Base-by-base conservation (phyloP, 2,888 invertebrate genomes). In the Tachystola acroxantha region DNA sequence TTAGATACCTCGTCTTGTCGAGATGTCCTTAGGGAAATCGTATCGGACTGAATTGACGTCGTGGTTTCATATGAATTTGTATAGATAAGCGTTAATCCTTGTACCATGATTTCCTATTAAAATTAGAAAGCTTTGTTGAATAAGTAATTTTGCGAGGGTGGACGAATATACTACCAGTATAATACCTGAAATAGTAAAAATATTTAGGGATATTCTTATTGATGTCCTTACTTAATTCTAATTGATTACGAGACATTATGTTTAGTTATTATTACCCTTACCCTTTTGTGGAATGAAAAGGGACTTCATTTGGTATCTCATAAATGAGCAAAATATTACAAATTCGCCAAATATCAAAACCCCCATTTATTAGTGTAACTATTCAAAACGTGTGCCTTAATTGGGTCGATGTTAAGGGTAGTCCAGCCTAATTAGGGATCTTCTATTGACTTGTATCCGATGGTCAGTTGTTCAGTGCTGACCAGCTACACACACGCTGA, bases 321-420 rank as follows among this genome's bases (percentile, higher is more conserved):
- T 24, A 39, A 36, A 32, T 36, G 36, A 29, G 12, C 39, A 36
- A 33, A 32, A 33, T 36, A 32, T 40, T 32, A 36, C 40, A 40
- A 40, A 26, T 29, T 30, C 3, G 14, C n/a, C 25, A 36, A 38
- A 42, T 45, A 51, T 57, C 56, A 62, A 68, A 62, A 58, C 53
- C 52, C 45, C 50, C 55, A 53, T 61, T 75, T 65, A 77, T 78
- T 71, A 71, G 60, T 53, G 61, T 70, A 68, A 78, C 71, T 72
- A 77, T 73, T 72, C 64, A 64, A 71, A 75, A 75, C 74, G 57
- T 68, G 62, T 61, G 54, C 66, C 64, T 64, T 82, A 82, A 85
- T 85, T 82, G 82, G 81, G 65, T 57, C 51, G 56, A 52, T 64
- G 70, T 69, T 56, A 57, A 49, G 64, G 64, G 68, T 61, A 58